Percentiles rank a stretch among this genome's conserved stretches.
Conservation (phyloP, 2,888 invertebrate genomes). For the Drosophila pseudotalamancana region DNA sequence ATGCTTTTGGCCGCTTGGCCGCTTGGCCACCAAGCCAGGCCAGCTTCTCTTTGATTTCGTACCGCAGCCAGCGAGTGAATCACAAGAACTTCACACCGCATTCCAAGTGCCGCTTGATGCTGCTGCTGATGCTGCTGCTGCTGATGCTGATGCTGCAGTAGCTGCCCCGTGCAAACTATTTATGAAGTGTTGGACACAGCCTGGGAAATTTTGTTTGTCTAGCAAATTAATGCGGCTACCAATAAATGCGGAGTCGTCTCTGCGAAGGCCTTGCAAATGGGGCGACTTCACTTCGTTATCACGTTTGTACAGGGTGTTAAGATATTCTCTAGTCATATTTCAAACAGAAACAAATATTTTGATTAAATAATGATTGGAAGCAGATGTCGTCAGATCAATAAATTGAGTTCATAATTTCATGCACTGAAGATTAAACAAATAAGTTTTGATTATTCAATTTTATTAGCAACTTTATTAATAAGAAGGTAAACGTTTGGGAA, state of each 20-base stretch:
- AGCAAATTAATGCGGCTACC: constrained; percentile 64
- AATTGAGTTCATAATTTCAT: no score
- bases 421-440: no score
- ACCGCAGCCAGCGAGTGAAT: constrained; percentile 68
- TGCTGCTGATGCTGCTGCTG: constrained; percentile 4
- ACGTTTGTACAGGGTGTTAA: constrained; percentile 12
- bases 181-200: constrained; percentile 54
- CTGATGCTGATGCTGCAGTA: constrained; percentile 52
- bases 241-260: constrained; percentile 30
- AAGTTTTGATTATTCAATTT: no score
- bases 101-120: constrained; percentile 20
- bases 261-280: constrained; percentile 6
- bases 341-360: no score
- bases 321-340: background rate
- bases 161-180: constrained; percentile 71
- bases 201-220: constrained; percentile 60
- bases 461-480: no score
- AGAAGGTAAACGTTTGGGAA: no score
- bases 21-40: constrained; percentile 21
- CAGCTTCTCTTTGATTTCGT: constrained; percentile 67
- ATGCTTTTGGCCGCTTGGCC: constrained; percentile 55
- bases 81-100: constrained; percentile 73
- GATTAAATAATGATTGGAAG: no score
- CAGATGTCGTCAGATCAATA: no score
- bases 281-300: constrained; percentile 12